Evolutionary conservation across 2,113 vertebrate species (phyloP).

Genomic region (Burhinus bistriatus): DNA sequence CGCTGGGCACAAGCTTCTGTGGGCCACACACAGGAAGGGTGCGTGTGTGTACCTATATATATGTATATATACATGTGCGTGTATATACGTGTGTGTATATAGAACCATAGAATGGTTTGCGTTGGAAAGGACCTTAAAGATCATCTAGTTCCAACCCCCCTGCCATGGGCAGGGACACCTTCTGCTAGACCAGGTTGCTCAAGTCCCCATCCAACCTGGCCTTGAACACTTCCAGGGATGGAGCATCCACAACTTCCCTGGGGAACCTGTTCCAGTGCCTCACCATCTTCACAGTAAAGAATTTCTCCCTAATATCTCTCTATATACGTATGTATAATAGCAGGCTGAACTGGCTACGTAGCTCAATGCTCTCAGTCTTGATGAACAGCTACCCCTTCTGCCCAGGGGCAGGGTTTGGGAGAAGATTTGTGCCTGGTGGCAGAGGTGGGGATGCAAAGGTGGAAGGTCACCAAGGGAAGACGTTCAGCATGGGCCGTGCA

Average conservation of each 20-base stretch:
- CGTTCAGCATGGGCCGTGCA: fast-evolving
- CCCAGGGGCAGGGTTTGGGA: neutral
- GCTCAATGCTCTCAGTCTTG: neutral
- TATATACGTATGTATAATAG: fast-evolving
- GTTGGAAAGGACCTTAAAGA: neutral
- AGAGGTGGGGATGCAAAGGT: neutral
- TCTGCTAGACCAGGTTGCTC: no score
- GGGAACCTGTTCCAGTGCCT: neutral
- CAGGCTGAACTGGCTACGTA: neutral
- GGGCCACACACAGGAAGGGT: no score
- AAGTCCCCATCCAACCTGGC: no score
- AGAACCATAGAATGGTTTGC: neutral
- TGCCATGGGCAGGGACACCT: no score
- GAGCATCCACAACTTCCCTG: neutral
- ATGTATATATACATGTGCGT: fast-evolving
- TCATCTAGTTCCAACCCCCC: neutral
- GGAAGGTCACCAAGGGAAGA: neutral
- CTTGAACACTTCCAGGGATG: no score
- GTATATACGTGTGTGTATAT: fast-evolving
- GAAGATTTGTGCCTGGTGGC: neutral
- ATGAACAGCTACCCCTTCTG: neutral
- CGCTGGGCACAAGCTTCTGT: neutral
- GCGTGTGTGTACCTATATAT: neutral
- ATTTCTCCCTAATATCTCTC: neutral
- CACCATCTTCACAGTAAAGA: neutral